A percentile compares a stretch with the other conserved stretches of the same genome.
phyloP scores from a whole-genome alignment of 2,113 vertebrate species.

The Orycteropus afer region DNA sequence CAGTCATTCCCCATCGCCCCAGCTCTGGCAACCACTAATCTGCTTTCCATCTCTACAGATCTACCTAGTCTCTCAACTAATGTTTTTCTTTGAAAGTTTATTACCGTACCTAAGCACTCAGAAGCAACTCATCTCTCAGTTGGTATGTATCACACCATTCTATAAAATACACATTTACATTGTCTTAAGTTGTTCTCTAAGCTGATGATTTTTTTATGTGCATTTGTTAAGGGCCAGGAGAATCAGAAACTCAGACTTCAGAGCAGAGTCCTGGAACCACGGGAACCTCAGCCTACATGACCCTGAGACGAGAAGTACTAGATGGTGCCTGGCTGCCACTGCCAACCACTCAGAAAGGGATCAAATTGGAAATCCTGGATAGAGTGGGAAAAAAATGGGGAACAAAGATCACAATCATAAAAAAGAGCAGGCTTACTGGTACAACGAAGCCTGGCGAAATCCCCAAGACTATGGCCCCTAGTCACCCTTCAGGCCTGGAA shows the following conservation, averaged over 20 bases:
- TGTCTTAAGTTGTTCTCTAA: background rate
- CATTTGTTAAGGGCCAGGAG: background rate
- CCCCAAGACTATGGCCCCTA: no score
- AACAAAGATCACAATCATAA: no score
- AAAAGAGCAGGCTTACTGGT: no score
- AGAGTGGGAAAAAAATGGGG: no score
- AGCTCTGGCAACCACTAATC: background rate
- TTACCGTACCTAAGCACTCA: background rate
- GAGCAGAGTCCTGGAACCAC: no score
- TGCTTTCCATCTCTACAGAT: background rate
- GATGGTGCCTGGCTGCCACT: no score
- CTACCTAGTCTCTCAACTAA: background rate
- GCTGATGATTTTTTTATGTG: background rate
- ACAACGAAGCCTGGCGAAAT: no score
- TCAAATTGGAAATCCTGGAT: no score
- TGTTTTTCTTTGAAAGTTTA: background rate
- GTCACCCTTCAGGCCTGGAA: no score
- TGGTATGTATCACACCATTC: background rate
- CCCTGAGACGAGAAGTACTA: no score
- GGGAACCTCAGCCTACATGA: no score
- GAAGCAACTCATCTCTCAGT: background rate
- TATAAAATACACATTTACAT: background rate
- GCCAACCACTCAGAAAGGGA: no score
- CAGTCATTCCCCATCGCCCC: background rate
- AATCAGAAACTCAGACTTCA: constrained; percentile 11